phyloP scores from a whole-genome alignment of 1,140 invertebrate genomes.

The Drosophila guanche region DNA sequence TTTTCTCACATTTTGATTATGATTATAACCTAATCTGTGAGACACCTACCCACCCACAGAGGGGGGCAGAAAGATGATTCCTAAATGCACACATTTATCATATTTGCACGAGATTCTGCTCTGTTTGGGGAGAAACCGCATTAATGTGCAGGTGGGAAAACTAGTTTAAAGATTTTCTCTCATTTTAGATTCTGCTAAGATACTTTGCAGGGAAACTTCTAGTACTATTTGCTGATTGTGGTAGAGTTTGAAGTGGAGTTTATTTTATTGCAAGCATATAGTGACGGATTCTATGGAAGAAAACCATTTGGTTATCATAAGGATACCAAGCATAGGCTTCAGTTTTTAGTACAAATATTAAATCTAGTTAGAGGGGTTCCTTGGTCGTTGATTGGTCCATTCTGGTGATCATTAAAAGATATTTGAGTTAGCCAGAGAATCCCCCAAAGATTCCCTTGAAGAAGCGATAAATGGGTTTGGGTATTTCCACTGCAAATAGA shows the following conservation, averaged over 20 bases:
- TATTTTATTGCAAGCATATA: too few relatives aligned
- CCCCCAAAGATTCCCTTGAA: slow-evolving; percentile 64
- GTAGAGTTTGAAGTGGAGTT: too few relatives aligned
- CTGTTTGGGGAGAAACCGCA: slow-evolving; percentile 2
- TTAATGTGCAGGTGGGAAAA: slow-evolving; percentile 22
- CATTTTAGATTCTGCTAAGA: too few relatives aligned
- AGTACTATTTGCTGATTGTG: too few relatives aligned
- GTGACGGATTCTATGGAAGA: too few relatives aligned
- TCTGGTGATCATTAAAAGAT: background rate
- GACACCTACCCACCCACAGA: too few relatives aligned
- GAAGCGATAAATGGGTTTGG: slow-evolving; percentile 69
- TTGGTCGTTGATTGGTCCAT: slow-evolving; percentile 6
- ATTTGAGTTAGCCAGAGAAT: slow-evolving; percentile 42
- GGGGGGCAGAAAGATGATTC: slow-evolving; percentile 24
- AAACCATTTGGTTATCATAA: too few relatives aligned
- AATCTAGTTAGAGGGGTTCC: background rate
- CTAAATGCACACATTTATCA: slow-evolving; percentile 51
- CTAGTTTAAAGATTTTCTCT: too few relatives aligned
- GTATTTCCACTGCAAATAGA: slow-evolving; percentile 67
- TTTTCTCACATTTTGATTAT: slow-evolving; percentile 40
- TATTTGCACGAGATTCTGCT: slow-evolving; percentile 28
- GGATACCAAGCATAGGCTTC: too few relatives aligned
- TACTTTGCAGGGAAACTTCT: too few relatives aligned
- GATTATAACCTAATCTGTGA: slow-evolving; percentile 45
- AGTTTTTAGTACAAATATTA: slow-evolving; percentile 7